Evolutionary conservation across 2,113 vertebrate genomes (phyloP).

Genomic region (Nettapus auritus): DNA sequence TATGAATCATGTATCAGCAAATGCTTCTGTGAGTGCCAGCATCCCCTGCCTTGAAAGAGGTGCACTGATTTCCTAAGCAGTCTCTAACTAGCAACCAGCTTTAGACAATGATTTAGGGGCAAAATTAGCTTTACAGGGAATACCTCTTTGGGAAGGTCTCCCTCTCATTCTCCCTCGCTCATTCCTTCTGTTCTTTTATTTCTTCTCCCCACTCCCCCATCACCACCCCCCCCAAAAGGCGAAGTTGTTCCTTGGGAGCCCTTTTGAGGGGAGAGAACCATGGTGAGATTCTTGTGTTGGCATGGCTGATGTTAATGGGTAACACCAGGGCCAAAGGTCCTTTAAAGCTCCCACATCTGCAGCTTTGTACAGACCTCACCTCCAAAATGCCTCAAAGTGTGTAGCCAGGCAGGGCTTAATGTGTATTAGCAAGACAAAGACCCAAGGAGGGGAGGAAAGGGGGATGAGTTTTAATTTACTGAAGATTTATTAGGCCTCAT

Average conservation of each 20-base stretch:
- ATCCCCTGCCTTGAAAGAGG: background rate
- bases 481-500: slow-evolving; percentile 87
- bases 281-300: slow-evolving; percentile 70
- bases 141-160: slow-evolving; percentile 58
- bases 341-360: slow-evolving; percentile 79
- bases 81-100: slow-evolving; percentile 36
- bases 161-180: slow-evolving; percentile 47
- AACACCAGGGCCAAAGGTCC: slow-evolving; percentile 77
- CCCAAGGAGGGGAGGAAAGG: slow-evolving; percentile 54
- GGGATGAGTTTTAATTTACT: slow-evolving; percentile 83
- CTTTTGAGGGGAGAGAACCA: slow-evolving; percentile 65
- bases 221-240: slow-evolving; percentile 8
- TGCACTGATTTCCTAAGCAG: slow-evolving; percentile 23
- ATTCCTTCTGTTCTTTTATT: slow-evolving; percentile 47
- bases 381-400: slow-evolving; percentile 79
- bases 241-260: slow-evolving; percentile 52
- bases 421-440: slow-evolving; percentile 86
- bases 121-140: slow-evolving; percentile 64
- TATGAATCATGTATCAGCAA: slow-evolving; percentile 15
- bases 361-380: slow-evolving; percentile 81
- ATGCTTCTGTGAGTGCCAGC: slow-evolving; percentile 7
- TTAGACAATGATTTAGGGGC: slow-evolving; percentile 51
- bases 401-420: slow-evolving; percentile 83
- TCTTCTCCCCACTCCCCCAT: no score
- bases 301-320: slow-evolving; percentile 73